Evolutionary conservation across 2,888 invertebrate genomes (phyloP), one percentile per base, ranked within the genome.

Genomic region (Petrolisthes manimaculis): DNA sequence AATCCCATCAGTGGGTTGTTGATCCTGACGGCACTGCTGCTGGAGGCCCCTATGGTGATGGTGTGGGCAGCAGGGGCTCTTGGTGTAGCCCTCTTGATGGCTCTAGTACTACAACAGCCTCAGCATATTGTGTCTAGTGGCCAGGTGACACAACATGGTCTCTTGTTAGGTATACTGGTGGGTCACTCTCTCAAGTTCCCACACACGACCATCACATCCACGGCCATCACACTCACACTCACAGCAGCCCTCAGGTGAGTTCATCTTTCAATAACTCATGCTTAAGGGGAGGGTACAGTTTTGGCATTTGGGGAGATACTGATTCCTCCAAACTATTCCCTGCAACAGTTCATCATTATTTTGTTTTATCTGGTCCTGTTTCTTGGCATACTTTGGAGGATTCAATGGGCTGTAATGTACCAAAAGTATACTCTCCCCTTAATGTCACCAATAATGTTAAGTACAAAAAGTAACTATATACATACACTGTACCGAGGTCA

Each of bases 61-160:
- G 21, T 78, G 9, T 89, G 89, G 89, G 85, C 80, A 6, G 24
- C 82, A 0, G 75, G 82, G 24, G 84, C 83, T 0, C 37, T 89
- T 0, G 4, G 69, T 0, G 51, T 89, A 3, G 82, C 84, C 21
- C 69, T 87, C 3, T 1, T 82, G 56, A 85, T 87, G 82, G 75
- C 85, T 14, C 24, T 82, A 8, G 14, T 87, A 14, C 71, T 87
- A 14, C 67, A 61, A 18, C 87, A 87, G 54, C 85, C 89, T 4
- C 87, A 87, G 54, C 86, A 89, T 78, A 82, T 87, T 8, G 83
- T 89, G 37, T 82, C 85, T 24, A 87, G 87, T 61, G 87, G 87
- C 18, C 89, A 87, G 69, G 77, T 84, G 4, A 87, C 85, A 5
- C 89, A 89, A 56, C 86, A 89, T 61, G 87, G 81, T 3, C 61